Evolutionary conservation across 2,113 vertebrate genomes (phyloP), one percentile per base, ranked within the genome.

Genomic region (Casuarius casuarius): DNA sequence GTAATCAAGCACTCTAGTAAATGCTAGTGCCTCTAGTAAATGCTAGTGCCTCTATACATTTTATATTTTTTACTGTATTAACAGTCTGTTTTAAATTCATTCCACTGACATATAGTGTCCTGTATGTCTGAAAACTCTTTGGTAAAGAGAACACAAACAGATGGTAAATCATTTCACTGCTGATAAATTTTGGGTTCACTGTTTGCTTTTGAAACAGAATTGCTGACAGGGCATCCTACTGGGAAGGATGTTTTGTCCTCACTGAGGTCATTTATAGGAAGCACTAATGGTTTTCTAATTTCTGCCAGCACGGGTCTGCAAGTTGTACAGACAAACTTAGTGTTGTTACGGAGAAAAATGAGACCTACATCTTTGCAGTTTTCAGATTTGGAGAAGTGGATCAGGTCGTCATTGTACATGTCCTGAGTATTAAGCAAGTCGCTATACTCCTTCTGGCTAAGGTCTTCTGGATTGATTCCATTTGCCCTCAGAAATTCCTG

Each of bases 371-470:
- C 99, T 98, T 99, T 99, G 98, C 99, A 99, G 98, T 99, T 99
- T 95, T 99, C 99, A 5, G 99, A 99, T 96, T 99, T 99, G 82
- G 99, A 99, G 95, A 99, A 99, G 97, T 99, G 99, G 95, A 99
- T 98, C 73, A 99, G 98, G 96, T 99, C 99, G 18, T 99, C 99
- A 8, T 99, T 99, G 97, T 99, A 99, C 99, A 99, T 99, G 97
- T 99, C 99, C 94, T 99, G 99, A 63, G 98, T 99, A 96, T 99
- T 99, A 86, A 99, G 98, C 84, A 99, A 97, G 97, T 99, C 99
- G 18, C 98, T 99, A 89, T 99, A 99, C 89, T 99, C 99, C 96
- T 99, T 99, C 97, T 99, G 99, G 97, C 99, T 99, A 92, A 99
- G 98, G 92, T 99, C 99, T 95, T 99, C 99, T 0, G 99, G 99